Conservation (phyloP, 2,113 vertebrate species). For the Micronisus gabar region DNA sequence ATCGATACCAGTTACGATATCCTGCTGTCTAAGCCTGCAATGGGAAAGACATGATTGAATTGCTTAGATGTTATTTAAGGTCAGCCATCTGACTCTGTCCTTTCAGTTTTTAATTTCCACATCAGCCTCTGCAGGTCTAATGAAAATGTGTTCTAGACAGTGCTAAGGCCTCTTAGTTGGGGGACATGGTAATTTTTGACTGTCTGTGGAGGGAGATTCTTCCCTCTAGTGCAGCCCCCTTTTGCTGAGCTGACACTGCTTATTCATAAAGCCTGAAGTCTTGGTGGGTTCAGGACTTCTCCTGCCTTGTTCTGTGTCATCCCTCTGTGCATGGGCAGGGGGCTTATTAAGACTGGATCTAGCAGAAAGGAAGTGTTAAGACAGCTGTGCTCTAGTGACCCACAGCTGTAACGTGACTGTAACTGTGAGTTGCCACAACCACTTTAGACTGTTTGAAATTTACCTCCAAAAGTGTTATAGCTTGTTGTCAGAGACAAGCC, state of each 20-base stretch:
- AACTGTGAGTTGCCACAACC: background rate
- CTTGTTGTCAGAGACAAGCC: background rate
- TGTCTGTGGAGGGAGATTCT: background rate
- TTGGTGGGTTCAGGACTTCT: background rate
- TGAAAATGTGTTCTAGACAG: background rate
- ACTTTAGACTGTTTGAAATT: background rate
- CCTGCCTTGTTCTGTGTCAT: background rate
- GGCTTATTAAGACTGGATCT: background rate
- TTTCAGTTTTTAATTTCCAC: conserved; percentile 27
- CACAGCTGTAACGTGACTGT: background rate
- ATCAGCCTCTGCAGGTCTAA: background rate
- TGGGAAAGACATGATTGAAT: conserved; percentile 39
- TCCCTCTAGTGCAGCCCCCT: background rate
- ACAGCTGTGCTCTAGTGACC: background rate
- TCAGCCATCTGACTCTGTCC: conserved; percentile 44
- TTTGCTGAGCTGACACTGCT: background rate
- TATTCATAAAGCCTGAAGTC: background rate
- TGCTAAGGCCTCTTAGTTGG: background rate
- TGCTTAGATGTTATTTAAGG: conserved; percentile 52
- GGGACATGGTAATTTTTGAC: background rate
- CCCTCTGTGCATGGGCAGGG: background rate
- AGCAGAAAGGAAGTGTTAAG: background rate
- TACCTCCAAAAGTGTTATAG: background rate
- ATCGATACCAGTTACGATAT: conserved; percentile 28
- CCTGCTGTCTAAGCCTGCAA: conserved; percentile 26